Percentiles rank a stretch among this genome's conserved stretches.
phyloP scores from a whole-genome alignment of 2,113 vertebrate species.

The Nicator chloris region DNA sequence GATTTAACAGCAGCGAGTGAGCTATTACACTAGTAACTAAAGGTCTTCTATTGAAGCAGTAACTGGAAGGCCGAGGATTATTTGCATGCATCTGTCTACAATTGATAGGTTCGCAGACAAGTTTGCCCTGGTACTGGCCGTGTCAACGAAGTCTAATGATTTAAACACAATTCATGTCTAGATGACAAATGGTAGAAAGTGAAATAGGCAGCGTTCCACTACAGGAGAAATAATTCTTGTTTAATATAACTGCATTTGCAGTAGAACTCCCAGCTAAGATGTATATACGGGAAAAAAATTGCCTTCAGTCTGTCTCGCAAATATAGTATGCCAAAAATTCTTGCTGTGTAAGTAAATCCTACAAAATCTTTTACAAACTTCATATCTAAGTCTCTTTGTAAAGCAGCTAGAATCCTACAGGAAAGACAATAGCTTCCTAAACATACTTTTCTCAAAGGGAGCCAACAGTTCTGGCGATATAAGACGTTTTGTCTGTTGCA shows the following conservation, averaged over 20 bases:
- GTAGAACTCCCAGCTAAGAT: background rate
- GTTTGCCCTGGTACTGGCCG: background rate
- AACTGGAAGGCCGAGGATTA: background rate
- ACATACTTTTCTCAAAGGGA: background rate
- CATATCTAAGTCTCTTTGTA: background rate
- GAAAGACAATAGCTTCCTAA: background rate
- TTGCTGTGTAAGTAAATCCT: background rate
- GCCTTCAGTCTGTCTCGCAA: background rate
- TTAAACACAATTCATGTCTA: background rate
- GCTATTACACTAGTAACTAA: background rate
- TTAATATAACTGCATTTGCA: background rate
- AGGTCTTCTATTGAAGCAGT: background rate
- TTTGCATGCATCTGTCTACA: constrained; percentile 15
- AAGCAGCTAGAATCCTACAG: background rate
- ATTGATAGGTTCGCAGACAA: background rate
- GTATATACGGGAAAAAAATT: background rate
- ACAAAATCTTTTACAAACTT: background rate
- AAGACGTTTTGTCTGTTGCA: background rate
- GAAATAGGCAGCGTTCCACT: background rate
- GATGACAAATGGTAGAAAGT: background rate
- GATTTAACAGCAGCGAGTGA: background rate
- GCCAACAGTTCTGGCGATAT: background rate
- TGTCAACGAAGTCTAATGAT: background rate
- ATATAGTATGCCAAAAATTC: background rate
- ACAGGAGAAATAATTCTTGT: background rate